Evolutionary conservation across 1,140 invertebrate species (phyloP).

Genomic region (Drosophila tristis): DNA sequence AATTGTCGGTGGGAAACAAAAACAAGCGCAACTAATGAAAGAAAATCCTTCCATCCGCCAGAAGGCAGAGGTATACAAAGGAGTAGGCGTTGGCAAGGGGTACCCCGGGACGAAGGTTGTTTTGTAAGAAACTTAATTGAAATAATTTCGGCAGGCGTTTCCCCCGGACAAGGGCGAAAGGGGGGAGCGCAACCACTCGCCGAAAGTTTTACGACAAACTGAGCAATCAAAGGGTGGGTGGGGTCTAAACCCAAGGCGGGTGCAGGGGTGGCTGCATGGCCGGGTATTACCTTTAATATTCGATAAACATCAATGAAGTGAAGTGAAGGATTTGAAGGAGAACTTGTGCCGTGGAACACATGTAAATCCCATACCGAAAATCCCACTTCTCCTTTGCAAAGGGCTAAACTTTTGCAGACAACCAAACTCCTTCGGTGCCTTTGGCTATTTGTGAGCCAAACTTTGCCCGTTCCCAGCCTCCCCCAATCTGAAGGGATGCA

Average conservation of each 20-base stretch:
- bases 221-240: constrained; percentile 62
- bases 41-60: constrained; percentile 30
- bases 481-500: not conserved
- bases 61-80: not conserved
- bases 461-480: constrained; percentile 24
- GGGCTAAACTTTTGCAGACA: constrained; percentile 47
- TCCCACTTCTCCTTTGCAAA: constrained; percentile 10
- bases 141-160: constrained; percentile 66
- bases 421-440: constrained; percentile 30
- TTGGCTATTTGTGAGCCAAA: constrained; percentile 68
- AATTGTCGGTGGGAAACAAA: constrained; percentile 59
- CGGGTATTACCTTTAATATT: constrained; percentile 51
- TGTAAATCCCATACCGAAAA: constrained; percentile 23
- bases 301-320: constrained; percentile 41
- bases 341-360: constrained; percentile 10
- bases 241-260: constrained; percentile 41
- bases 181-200: not conserved
- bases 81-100: not conserved
- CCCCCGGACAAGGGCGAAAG: constrained; percentile 8
- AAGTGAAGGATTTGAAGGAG: not conserved
- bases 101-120: constrained; percentile 1
- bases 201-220: constrained; percentile 60
- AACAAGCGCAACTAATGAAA: constrained; percentile 75
- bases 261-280: not conserved
- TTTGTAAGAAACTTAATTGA: constrained; percentile 79